Base-by-base conservation (phyloP, 2,797 vertebrate genomes). In the Chelonia mydas region DNA sequence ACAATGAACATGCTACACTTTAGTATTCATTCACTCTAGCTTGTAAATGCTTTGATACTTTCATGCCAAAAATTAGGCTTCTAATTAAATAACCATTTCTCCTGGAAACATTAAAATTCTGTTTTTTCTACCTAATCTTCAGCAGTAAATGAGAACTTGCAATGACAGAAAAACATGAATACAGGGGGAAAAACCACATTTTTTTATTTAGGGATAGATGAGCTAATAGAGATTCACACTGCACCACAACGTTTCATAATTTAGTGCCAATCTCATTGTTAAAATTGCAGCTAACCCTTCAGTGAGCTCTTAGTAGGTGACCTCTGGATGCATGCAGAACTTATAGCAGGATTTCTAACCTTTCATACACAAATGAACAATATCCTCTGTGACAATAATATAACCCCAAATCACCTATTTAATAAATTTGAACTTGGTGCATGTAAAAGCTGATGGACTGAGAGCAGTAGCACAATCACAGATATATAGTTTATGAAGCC, bases 41-140 rank as follows among this genome's bases (percentile, higher is more conserved):
- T 90, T 25, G 86, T 84, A 3, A 90, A 10, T 55, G 55, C 27
- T 90, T 55, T 88, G 84, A 90, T 51, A 89, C 2, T 13, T 61
- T 82, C 83, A 80, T 11, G 4, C 9, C 59, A 92, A 95, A 87
- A 25, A 17, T 51, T 37, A 88, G 31, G 88, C 25, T 25, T 94
- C 23, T 49, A 91, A 81, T 1, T 3, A 85, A 88, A 54, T 47
- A 81, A 90, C 19, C 10, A 57, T 84, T 94, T 41, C 31, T 57
- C 37, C 9, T 16, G 51, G 41, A 13, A 6, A 61, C 2, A 4
- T 50, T 72, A 45, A 21, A 76, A 47, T 25, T 87, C 59, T 33
- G 25, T 16, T 77, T 86, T 16, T 11, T 47, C 65, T 68, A 4
- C 31, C 83, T 88, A 53, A 33, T 51, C 41, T 86, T 92, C 21